Conservation (phyloP, 2,888 invertebrate species). For the Glaucopsyche alexis region DNA sequence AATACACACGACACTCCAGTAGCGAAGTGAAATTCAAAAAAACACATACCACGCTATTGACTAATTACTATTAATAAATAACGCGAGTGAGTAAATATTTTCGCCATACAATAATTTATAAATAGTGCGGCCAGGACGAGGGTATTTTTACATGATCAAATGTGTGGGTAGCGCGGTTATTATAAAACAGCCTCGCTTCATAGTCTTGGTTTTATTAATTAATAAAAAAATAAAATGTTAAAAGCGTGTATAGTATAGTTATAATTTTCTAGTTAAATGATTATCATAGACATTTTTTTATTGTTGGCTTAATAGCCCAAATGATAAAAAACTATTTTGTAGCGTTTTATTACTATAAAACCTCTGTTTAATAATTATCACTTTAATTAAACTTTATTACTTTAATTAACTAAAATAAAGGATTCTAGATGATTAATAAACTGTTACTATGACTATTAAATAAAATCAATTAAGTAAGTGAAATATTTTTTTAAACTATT, state of each 20-base stretch:
- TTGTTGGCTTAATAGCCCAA: too few relatives aligned
- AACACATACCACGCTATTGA: not conserved
- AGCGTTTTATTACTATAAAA: too few relatives aligned
- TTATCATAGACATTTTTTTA: too few relatives aligned
- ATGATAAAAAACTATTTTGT: too few relatives aligned
- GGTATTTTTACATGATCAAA: conserved; percentile 4
- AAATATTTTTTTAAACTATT: not conserved
- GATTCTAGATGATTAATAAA: too few relatives aligned
- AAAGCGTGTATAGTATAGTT: too few relatives aligned
- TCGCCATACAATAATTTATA: not conserved
- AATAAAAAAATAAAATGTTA: not conserved
- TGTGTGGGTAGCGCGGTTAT: not conserved
- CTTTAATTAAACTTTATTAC: too few relatives aligned
- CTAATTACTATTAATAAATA: conserved; percentile 5
- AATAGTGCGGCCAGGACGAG: conserved; percentile 1
- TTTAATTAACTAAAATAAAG: too few relatives aligned
- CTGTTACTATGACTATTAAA: too few relatives aligned
- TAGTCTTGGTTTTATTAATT: not conserved
- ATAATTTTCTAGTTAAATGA: too few relatives aligned
- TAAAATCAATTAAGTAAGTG: not conserved
- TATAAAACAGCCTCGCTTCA: not conserved
- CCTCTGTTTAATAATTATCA: too few relatives aligned
- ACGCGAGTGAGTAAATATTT: not conserved
- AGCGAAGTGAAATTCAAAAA: not conserved
- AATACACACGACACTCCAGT: not conserved